These are phyloP conservation scores for Xanthostigma xanthostigma DNA, from an alignment of 2,888 invertebrate species.

Conservation along the genomic window DNA sequence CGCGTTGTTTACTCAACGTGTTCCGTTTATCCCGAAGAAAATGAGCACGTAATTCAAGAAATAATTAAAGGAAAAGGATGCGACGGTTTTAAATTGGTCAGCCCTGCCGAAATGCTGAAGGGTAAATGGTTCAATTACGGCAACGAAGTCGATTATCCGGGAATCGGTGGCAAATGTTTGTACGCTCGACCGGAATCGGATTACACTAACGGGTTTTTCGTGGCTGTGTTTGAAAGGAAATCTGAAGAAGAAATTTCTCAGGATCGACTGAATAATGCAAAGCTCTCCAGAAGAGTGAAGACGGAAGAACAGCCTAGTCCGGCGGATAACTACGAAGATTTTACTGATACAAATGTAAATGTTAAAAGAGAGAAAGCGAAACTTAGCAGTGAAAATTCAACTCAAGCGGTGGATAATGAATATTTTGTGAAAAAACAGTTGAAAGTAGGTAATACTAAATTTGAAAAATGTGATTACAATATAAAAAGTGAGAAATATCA, in stretches of 20 bases:
- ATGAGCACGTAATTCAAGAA: conserved; percentile 76
- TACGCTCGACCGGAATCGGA: conserved; percentile 63
- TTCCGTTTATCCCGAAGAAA: conserved; percentile 78
- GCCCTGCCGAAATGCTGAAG: conserved; percentile 41
- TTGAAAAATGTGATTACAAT: too few relatives aligned
- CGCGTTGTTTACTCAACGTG: conserved; percentile 94
- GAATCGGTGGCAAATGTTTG: conserved; percentile 59
- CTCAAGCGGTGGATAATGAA: too few relatives aligned
- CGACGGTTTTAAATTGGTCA: conserved; percentile 44
- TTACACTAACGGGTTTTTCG: conserved; percentile 86
- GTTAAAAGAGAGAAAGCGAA: too few relatives aligned
- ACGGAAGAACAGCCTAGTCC: conserved; percentile 6
- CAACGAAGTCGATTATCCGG: conserved; percentile 47
- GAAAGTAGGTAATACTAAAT: too few relatives aligned
- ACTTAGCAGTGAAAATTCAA: too few relatives aligned
- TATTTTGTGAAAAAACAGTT: too few relatives aligned
- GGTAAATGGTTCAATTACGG: conserved; percentile 48
- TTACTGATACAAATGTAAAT: too few relatives aligned
- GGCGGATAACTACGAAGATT: conserved; percentile 6
- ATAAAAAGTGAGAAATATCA: too few relatives aligned
- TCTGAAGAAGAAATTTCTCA: too few relatives aligned
- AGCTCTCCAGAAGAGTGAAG: conserved; percentile 3
- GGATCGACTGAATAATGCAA: too few relatives aligned
- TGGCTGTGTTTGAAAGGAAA: conserved; percentile 68
- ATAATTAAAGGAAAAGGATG: conserved; percentile 36